Evolutionary conservation across 2,797 vertebrate genomes (phyloP).

Genomic region (Trachops cirrhosus): DNA sequence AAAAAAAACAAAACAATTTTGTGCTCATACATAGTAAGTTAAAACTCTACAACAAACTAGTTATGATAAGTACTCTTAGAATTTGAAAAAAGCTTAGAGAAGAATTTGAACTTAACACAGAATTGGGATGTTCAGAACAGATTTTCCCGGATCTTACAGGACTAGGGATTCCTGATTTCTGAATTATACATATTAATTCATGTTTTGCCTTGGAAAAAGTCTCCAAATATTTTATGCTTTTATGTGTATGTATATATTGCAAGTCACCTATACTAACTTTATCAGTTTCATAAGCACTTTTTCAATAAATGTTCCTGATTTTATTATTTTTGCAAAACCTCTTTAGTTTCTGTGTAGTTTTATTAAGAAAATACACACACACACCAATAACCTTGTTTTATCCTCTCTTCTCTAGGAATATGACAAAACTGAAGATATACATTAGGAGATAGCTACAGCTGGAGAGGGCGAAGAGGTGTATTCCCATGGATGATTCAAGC

Average conservation of each 20-base stretch:
- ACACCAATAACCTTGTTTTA: neutral
- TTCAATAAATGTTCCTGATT: conserved; percentile 31
- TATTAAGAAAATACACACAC: neutral
- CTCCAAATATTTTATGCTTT: neutral
- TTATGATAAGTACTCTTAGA: neutral
- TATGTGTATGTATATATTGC: neutral
- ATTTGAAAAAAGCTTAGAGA: neutral
- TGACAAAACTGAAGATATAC: conserved; percentile 77
- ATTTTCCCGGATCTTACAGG: neutral
- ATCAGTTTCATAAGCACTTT: neutral
- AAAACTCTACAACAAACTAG: neutral
- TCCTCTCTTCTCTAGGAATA: conserved; percentile 38
- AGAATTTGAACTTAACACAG: neutral
- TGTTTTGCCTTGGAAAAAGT: neutral
- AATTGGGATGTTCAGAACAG: neutral
- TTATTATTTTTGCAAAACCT: neutral
- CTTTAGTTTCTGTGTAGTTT: neutral
- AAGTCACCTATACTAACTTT: neutral
- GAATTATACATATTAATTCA: neutral
- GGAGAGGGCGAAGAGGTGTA: conserved; percentile 53
- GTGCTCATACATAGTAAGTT: neutral
- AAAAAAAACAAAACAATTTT: neutral
- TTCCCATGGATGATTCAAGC: conserved; percentile 65
- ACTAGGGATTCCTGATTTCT: neutral
- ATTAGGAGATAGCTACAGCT: conserved; percentile 49